Base-by-base conservation (phyloP, 2,888 invertebrate species). In the Chelonus formosanus region DNA sequence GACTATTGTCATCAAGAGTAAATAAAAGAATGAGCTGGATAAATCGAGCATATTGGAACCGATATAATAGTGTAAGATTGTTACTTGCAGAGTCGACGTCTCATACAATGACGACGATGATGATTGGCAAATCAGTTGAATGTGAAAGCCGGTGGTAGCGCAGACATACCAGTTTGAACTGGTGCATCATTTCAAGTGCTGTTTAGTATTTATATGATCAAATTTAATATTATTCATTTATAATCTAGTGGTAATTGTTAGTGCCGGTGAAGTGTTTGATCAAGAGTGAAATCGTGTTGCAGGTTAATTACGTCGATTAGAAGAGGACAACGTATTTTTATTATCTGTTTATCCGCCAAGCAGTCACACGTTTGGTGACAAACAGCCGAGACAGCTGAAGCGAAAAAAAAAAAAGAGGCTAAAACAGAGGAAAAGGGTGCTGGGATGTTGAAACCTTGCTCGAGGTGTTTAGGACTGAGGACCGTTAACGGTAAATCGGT, bases 401-500 rank as follows among this genome's bases (percentile, higher is more conserved):
- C 20, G 20, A 20, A 34, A 10, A 20, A n/a, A 36, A 55, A 6
- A 34, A 8, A 7, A 53, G 2, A 36, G 32, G 34, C 7, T 31
- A 53, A 50, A 50, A 43, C 35, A 4, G 52, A 53, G 8, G 44
- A 61, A 59, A 43, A 55, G 48, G 60, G 44, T 54, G 50, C 60
- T 61, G 60, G 54, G 55, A 61, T 66, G 74, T 74, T 75, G 74
- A 73, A 67, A 69, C 58, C 55, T 48, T 68, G 52, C 65, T 45
- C 74, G 71, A 71, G 73, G 76, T 74, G 77, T 71, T 70, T 73
- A 73, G 76, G 76, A 75, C 73, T 73, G 73, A 74, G 77, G 76
- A 75, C 75, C 74, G 77, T 73, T 77, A 74, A 74, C 71, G 75
- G 72, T 73, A 72, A 76, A 73, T 74, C 55, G 59, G 68, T 72